Evolutionary conservation across 2,113 vertebrate species (phyloP).

Genomic region (Chelonoidis abingdonii): DNA sequence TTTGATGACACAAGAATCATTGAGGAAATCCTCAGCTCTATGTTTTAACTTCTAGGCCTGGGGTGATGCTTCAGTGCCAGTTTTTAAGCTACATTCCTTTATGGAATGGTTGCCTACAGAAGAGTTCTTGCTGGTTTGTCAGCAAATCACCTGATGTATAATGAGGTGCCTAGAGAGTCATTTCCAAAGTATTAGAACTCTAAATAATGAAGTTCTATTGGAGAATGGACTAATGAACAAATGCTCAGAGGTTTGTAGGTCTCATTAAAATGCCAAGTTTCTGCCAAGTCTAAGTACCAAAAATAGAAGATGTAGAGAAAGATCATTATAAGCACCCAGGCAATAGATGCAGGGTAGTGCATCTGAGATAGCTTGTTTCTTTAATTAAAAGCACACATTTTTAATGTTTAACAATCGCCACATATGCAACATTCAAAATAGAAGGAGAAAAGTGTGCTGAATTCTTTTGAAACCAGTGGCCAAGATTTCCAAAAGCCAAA

Average conservation of each 20-base stretch:
- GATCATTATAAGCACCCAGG: background rate
- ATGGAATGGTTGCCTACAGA: constrained; percentile 10
- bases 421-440: constrained; percentile 29
- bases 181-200: constrained; percentile 33
- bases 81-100: constrained; percentile 13
- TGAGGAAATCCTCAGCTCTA: background rate
- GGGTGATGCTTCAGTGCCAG: background rate
- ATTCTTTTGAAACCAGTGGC: background rate
- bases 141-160: constrained; percentile 40
- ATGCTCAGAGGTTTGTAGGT: background rate
- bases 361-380: background rate
- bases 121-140: background rate
- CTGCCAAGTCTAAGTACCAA: background rate
- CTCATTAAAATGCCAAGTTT: background rate
- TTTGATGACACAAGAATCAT: background rate
- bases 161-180: constrained; percentile 32
- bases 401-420: constrained; percentile 43
- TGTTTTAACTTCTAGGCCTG: background rate
- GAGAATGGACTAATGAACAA: background rate
- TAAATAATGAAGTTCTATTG: background rate
- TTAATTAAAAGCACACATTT: constrained; percentile 39
- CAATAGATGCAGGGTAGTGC: background rate
- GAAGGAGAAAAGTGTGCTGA: constrained; percentile 17
- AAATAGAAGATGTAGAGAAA: constrained; percentile 13
- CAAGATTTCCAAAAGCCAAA: background rate